phyloP scores from a whole-genome alignment of 2,797 vertebrate species.

The Cercopithecus mitis region DNA sequence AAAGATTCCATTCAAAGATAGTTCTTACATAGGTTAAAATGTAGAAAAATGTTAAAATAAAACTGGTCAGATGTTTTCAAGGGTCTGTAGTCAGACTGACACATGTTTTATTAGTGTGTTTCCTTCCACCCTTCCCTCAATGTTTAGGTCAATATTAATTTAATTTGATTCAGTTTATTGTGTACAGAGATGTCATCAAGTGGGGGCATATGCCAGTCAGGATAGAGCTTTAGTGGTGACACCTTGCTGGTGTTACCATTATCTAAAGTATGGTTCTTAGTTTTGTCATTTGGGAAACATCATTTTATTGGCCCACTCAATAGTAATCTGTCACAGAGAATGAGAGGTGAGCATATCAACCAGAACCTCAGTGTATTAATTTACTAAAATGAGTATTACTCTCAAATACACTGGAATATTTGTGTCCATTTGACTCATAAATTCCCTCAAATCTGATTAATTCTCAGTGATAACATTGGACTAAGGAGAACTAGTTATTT shows the following conservation, averaged over 20 bases:
- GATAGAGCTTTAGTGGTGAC: neutral
- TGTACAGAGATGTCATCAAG: neutral
- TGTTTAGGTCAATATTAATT: slow-evolving; percentile 35
- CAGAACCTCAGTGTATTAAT: slow-evolving; percentile 1
- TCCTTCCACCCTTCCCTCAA: neutral
- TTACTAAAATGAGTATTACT: slow-evolving; percentile 29
- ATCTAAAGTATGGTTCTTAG: neutral
- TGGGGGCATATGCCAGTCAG: neutral
- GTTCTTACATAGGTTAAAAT: slow-evolving; percentile 21
- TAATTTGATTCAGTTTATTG: neutral
- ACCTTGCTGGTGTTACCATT: neutral
- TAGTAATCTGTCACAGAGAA: neutral
- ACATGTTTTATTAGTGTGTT: neutral
- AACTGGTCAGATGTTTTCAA: neutral
- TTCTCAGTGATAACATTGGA: neutral
- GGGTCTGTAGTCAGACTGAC: neutral
- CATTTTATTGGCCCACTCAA: neutral
- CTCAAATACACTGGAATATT: neutral
- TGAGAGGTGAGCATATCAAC: neutral
- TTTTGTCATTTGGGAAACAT: neutral
- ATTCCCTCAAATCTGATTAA: slow-evolving; percentile 6
- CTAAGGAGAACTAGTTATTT: neutral
- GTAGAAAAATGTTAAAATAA: slow-evolving; percentile 5
- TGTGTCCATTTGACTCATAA: neutral
- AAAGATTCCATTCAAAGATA: neutral